Percentiles rank a stretch among this genome's conserved stretches.
Evolutionary conservation across 2,797 vertebrate genomes (phyloP).

Genomic region (Uromys caudimaculatus): DNA sequence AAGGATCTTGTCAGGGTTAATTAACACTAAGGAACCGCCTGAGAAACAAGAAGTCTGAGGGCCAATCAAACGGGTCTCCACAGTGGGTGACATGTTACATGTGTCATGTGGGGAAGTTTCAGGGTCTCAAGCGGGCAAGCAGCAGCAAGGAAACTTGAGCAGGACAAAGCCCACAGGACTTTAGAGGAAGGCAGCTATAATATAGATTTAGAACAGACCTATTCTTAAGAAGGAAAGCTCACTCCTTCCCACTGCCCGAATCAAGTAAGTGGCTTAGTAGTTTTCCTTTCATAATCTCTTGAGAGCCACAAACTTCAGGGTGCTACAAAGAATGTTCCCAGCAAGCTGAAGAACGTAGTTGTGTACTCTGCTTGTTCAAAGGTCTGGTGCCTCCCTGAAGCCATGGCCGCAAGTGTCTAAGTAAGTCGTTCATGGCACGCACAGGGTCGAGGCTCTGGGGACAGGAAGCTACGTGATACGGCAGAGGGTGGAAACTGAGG

Average conservation of each 20-base stretch:
- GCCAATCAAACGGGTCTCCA: not conserved
- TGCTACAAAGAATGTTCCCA: not conserved
- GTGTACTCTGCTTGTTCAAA: not conserved
- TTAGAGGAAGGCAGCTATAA: not conserved
- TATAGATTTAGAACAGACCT: not conserved
- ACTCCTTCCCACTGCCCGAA: not conserved
- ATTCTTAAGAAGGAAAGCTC: not conserved
- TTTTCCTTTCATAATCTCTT: not conserved
- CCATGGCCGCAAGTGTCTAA: not conserved
- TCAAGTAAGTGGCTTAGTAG: not conserved
- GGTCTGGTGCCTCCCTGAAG: not conserved
- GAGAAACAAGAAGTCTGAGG: not conserved
- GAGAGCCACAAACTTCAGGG: not conserved
- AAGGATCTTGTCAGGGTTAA: not conserved
- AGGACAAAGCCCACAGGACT: not conserved
- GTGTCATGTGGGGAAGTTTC: not conserved
- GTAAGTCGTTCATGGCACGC: not conserved
- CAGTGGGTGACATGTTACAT: not conserved
- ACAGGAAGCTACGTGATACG: not conserved
- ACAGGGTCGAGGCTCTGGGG: not conserved
- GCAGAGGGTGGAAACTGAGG: constrained; percentile 31
- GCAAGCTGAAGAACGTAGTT: not conserved
- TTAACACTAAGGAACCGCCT: not conserved
- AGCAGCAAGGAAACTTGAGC: rapidly evolving
- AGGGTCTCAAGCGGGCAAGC: not conserved